Evolutionary conservation across 2,113 vertebrate species (phyloP).

Genomic region (Sminthopsis crassicaudata): DNA sequence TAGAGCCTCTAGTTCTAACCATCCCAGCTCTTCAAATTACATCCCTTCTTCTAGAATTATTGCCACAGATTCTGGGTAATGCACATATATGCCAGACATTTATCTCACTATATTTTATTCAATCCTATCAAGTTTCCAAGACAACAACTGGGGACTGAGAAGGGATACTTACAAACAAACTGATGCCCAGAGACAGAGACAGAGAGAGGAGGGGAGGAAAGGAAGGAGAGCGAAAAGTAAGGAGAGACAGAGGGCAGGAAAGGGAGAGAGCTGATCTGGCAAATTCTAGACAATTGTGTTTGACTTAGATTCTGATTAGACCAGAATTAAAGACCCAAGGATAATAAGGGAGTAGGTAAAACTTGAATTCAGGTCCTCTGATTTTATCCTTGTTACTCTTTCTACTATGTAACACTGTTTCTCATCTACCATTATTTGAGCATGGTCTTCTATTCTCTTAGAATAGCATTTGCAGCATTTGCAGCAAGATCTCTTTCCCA

Average conservation of each 20-base stretch:
- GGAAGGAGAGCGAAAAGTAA: too few relatives aligned
- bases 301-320: too few relatives aligned
- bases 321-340: neutral
- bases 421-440: neutral
- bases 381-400: neutral
- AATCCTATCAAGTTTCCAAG: neutral
- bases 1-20: neutral
- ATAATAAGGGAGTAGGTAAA: neutral
- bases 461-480: neutral
- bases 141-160: neutral
- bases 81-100: neutral
- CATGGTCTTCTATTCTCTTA: neutral
- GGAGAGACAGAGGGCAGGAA: too few relatives aligned
- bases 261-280: too few relatives aligned
- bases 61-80: neutral
- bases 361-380: neutral
- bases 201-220: too few relatives aligned
- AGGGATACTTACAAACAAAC: neutral
- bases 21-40: neutral
- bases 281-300: too few relatives aligned
- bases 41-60: neutral
- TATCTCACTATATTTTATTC: neutral
- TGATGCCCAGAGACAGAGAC: neutral
- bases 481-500: neutral
- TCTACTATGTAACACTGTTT: neutral